These are phyloP conservation scores for Pseudopipra pipra DNA, from an alignment of 2,113 vertebrate genomes.

Conservation along the genomic window DNA sequence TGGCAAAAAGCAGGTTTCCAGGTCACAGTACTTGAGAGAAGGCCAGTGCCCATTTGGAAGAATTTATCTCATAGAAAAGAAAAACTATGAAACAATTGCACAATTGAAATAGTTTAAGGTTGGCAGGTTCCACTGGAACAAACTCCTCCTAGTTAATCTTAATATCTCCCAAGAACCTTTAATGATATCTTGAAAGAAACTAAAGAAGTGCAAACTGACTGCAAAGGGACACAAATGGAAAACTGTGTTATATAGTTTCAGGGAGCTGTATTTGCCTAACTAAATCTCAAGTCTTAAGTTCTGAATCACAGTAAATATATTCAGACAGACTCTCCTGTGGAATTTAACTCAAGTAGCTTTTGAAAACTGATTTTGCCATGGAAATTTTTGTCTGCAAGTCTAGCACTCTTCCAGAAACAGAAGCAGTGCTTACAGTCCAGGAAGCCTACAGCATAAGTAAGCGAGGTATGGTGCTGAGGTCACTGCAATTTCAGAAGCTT, in stretches of 20 bases:
- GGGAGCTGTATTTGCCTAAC: conserved; percentile 39
- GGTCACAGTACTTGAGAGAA: conserved; percentile 4
- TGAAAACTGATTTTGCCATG: conserved; percentile 23
- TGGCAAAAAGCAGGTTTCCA: conserved; percentile 4
- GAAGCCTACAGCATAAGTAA: neutral
- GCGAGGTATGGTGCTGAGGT: neutral
- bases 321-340: conserved; percentile 1
- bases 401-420: neutral
- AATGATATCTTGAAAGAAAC: conserved; percentile 59
- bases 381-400: neutral
- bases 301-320: conserved; percentile 17
- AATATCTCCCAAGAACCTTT: conserved; percentile 44
- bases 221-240: conserved; percentile 40
- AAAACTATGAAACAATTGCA: conserved; percentile 41
- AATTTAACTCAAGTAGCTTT: conserved; percentile 29
- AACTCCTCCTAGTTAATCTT: conserved; percentile 45
- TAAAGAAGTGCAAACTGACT: conserved; percentile 61
- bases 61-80: neutral
- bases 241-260: conserved; percentile 36
- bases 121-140: conserved; percentile 57
- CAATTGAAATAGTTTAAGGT: conserved; percentile 34
- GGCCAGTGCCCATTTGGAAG: neutral
- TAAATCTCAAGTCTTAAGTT: conserved; percentile 47
- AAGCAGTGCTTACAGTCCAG: conserved; percentile 19
- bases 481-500: neutral